Conservation (phyloP, 1,140 invertebrate genomes). For the Aporrectodea caliginosa region DNA sequence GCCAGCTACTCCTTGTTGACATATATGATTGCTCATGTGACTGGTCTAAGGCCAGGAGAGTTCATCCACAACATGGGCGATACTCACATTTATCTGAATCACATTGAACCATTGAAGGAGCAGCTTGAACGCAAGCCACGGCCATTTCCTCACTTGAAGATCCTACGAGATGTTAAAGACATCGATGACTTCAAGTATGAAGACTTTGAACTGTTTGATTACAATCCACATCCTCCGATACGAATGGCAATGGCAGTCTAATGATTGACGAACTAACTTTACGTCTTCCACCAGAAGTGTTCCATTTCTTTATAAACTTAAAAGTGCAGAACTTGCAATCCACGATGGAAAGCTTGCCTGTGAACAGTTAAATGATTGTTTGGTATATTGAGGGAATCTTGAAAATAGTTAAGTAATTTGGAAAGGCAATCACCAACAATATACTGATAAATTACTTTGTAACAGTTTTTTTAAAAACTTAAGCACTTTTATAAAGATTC, state of each 20-base stretch:
- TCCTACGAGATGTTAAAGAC: constrained; percentile 66
- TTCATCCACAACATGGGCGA: constrained; percentile 96
- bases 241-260: constrained; percentile 95
- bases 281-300: no score
- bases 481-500: no score
- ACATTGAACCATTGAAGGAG: constrained; percentile 76
- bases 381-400: no score
- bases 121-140: constrained; percentile 74
- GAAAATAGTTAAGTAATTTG: no score
- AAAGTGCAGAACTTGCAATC: no score
- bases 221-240: constrained; percentile 86
- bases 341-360: no score
- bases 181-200: constrained; percentile 88
- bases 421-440: no score
- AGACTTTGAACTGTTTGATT: constrained; percentile 83
- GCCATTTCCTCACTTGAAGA: constrained; percentile 77
- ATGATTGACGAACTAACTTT: no score
- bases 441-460: no score
- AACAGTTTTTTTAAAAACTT: no score
- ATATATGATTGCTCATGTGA: constrained; percentile 94
- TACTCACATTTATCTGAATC: constrained; percentile 92
- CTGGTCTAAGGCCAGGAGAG: constrained; percentile 84
- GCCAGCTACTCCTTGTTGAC: constrained; percentile 93
- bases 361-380: no score
- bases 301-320: no score